Evolutionary conservation across 92 coral and sea anemone genomes (phyloP).

Genomic region (Phymanthus crucifer): DNA sequence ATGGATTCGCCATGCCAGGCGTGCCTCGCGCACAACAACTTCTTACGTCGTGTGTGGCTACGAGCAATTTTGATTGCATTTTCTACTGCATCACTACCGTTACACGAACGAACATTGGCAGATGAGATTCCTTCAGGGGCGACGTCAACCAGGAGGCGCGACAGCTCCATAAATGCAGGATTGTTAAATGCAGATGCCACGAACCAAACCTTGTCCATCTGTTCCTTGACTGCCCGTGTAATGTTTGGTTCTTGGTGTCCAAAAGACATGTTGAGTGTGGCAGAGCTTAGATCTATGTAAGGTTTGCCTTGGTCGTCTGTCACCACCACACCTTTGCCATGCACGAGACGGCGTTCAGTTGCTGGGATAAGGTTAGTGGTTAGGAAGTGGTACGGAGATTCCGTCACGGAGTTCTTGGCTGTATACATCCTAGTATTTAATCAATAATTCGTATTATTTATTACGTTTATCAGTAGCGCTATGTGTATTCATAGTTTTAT

Average conservation of each 20-base stretch:
- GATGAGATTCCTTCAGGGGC: not conserved
- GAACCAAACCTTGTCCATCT: not conserved
- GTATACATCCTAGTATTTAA: not conserved
- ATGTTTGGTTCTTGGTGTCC: conserved; percentile 1
- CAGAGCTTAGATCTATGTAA: conserved; percentile 3
- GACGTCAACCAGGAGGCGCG: not conserved
- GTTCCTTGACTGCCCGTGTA: not conserved
- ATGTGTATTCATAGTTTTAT: too few relatives aligned
- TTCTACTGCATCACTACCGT: not conserved
- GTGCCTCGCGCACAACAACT: not conserved
- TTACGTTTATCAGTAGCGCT: too few relatives aligned
- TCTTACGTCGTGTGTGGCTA: conserved; percentile 2
- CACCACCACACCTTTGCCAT: not conserved
- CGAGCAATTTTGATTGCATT: conserved; percentile 2
- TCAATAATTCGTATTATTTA: not conserved
- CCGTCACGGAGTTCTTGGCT: not conserved
- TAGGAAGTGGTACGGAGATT: not conserved
- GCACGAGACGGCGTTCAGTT: not conserved
- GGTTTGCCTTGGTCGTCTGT: not conserved
- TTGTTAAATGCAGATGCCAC: not conserved
- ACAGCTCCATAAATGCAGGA: not conserved
- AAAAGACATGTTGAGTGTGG: not conserved
- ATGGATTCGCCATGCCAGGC: conserved; percentile 3
- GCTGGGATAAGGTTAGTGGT: not conserved
- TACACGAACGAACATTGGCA: not conserved